Conservation (phyloP, 2,113 vertebrate genomes). For the Alethe castanea region DNA sequence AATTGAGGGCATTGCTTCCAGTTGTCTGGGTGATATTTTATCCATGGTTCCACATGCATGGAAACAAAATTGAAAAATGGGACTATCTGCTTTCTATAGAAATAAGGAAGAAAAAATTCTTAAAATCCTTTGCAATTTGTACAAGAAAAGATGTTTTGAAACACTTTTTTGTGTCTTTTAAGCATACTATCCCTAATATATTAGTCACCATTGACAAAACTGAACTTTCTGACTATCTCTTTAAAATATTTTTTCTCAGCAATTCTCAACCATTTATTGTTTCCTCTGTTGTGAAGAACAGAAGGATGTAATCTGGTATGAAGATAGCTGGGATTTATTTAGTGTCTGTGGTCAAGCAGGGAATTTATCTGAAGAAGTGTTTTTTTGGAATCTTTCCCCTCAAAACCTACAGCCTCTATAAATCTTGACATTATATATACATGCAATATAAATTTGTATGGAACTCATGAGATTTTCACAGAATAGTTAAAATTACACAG, state of each 20-base stretch:
- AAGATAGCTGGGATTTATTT: not conserved
- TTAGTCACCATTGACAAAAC: not conserved
- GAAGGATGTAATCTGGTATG: not conserved
- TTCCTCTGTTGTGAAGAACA: not conserved
- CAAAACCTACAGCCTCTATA: not conserved
- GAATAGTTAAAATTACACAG: conserved; percentile 3
- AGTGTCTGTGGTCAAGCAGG: not conserved
- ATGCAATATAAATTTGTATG: not conserved
- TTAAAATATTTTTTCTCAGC: not conserved
- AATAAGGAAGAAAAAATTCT: not conserved
- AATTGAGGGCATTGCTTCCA: not conserved
- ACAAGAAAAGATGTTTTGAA: not conserved
- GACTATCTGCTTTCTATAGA: not conserved
- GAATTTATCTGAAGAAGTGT: not conserved
- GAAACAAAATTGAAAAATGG: not conserved
- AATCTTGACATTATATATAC: not conserved
- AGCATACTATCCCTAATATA: not conserved
- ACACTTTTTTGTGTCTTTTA: not conserved
- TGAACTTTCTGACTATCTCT: not conserved
- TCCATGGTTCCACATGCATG: not conserved
- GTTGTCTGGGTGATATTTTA: not conserved
- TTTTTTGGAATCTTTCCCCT: not conserved
- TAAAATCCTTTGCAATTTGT: not conserved
- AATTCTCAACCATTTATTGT: not conserved
- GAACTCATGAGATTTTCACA: not conserved